Evolutionary conservation across 2,888 invertebrate genomes (phyloP), one percentile per base, ranked within the genome.

Genomic region (Aleiodes leptofemur): DNA sequence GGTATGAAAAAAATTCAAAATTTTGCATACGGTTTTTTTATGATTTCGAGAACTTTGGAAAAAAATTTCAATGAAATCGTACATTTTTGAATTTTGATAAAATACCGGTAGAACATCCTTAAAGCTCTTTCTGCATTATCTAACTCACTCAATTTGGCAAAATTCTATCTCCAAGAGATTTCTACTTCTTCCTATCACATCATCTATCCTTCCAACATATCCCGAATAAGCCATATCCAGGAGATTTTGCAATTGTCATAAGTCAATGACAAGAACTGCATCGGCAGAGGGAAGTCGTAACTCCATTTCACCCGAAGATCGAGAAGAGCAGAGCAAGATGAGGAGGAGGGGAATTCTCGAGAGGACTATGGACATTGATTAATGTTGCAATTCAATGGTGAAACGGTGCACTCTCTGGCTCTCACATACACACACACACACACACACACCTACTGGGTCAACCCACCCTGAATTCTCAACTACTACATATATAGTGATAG

Each of bases 361-460:
- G 16, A 73, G 69, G 73, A 76, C 77, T 78, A 72, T 78, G 83
- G 83, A 84, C 83, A 77, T 82, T 83, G 84, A 84, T 84, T 81
- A 84, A 84, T 84, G 79, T 76, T 51, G 76, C 81, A 80, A 82
- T 83, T 84, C 81, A 83, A 82, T 81, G 73, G 76, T 74, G 68
- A 82, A 79, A 48, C 59, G 61, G 73, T 71, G 43, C 50, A 69
- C 13, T 38, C 69, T 55, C 53, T 43, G 23, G 9, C 43, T 43
- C 43, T 7, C 56, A 50, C 43, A 43, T 48, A 56, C 16, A 53
- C 77, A 68, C 69, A 23, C 23, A 23, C 43, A 43, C 56, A 56
- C 16, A 53, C 77, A 68, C 69, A 23, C 23, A 23, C 23, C 23
- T 43, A 68, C 57, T 59, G 34, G 74, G 61, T 55, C 68, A 34